Evolutionary conservation across 2,888 invertebrate species (phyloP).

Genomic region (Cephus pulcher): DNA sequence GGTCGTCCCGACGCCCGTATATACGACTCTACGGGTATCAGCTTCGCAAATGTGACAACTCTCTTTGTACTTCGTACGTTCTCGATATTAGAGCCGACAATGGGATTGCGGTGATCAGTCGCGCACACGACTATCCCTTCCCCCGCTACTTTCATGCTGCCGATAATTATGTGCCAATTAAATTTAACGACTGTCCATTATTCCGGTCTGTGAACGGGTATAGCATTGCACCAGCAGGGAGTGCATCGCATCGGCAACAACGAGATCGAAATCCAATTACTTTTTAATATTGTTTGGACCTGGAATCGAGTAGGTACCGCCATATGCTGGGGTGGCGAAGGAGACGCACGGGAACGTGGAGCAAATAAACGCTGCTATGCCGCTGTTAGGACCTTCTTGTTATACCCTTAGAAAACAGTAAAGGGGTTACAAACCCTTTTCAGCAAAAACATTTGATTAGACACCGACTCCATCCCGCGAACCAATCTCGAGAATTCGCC

Average conservation of each 20-base stretch:
- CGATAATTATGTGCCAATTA: constrained; percentile 62
- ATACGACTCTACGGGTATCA: background rate
- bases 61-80: constrained; percentile 14
- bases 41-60: constrained; percentile 10
- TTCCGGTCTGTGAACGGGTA: constrained; percentile 43
- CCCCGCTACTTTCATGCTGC: constrained; percentile 15
- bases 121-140: constrained; percentile 21
- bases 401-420: background rate
- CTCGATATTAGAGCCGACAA: constrained; percentile 52
- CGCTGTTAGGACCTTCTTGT: constrained; percentile 16
- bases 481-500: background rate
- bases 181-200: constrained; percentile 62
- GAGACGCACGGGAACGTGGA: constrained; percentile 28
- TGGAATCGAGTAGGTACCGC: constrained; percentile 39
- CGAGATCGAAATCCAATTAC: constrained; percentile 57
- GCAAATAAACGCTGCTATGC: constrained; percentile 17
- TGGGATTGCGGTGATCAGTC: constrained; percentile 44
- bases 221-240: constrained; percentile 22
- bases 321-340: constrained; percentile 29
- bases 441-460: background rate
- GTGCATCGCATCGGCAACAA: constrained; percentile 32
- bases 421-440: background rate
- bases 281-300: constrained; percentile 53
- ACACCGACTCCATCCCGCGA: background rate
- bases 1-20: background rate